Evolutionary conservation across 2,797 vertebrate species (phyloP), one percentile per base, ranked within the genome.

Genomic region (Odontamblyopus rebecca): DNA sequence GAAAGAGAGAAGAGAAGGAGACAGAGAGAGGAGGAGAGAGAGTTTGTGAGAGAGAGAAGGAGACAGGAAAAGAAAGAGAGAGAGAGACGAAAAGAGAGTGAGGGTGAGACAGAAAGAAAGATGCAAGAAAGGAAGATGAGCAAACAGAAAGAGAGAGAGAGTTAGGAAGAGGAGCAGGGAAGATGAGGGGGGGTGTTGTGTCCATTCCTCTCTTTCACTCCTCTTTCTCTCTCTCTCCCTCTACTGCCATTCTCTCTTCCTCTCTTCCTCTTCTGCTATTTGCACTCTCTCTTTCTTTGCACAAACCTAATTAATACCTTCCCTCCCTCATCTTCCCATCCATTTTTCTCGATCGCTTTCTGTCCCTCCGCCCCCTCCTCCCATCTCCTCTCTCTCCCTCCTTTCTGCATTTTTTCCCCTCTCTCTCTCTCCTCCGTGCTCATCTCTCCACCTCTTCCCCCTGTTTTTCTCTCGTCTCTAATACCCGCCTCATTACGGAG

Each of bases 401-500:
- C 2, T 23, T 23, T 56, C 8, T 18, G 5, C 50, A 23, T 23
- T n/a, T n/a, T n/a, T n/a, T 23, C 23, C 23, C 23, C 23, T 26
- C 54, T 56, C 19, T 3, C 12, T 44, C 0, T 26, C n/a, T 56
- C 54, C 23, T 26, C 54, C 11, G 4, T 53, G 0, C 51, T n/a
- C 18, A 2, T n/a, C 19, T 19, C 51, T 54, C 38, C 44, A 0
- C 51, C 18, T 53, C 15, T 19, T 2, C 6, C 2, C 53, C 1
- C n/a, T 19, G 6, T 2, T 4, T 29, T 12, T 15, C 4, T 12
- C 56, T 5, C 27, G 23, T 30, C 23, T 57, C 11, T 26, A 91
- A 91, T 89, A 92, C 88, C 87, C 84, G 82, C 76, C 90, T 92
- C 91, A 92, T 93, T 92, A 93, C 89, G 53, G 15, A 7, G 73